Base-by-base conservation (phyloP, 2,888 invertebrate genomes). In the Cheilosia pagana region DNA sequence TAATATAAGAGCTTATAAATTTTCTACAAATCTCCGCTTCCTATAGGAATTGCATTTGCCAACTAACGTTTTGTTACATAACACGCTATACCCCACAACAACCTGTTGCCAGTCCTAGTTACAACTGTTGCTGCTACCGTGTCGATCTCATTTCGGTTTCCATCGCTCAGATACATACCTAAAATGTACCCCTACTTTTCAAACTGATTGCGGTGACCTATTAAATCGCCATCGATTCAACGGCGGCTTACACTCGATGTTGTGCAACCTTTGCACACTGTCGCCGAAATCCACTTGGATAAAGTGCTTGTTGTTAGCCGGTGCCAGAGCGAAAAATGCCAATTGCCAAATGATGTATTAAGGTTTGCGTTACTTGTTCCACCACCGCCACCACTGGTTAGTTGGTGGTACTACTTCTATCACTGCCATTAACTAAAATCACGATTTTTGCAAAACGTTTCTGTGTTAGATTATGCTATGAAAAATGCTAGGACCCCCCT, bases 331-430 rank as follows among this genome's bases (percentile, higher is more conserved):
- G 74, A 83, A 79, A 83, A 83, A 83, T 79, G 74, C 83, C 83
- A 83, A 79, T 83, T 79, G 83, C 83, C 79, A 75, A 83, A 83
- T 83, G 83, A 79, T 70, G 79, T 74, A 79, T 74, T 79, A 77
- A 71, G 62, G 81, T 71, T 71, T 71, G 53, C 28, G 35, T 50
- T 74, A 23, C 19, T 45, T 52, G 52, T 50, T 45, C 45, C 45
- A 48, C 39, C 31, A 59, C 65, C 70, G 52, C 48, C 74, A 41
- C 39, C 4, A 59, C n/a, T 23, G 39, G 79, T 79, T 74, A 72
- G 77, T 55, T 48, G 53, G 50, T 35, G 59, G 52, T 74, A 25
- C 65, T 50, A 68, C 68, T 70, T 75, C 53, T 55, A 70, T 70
- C 68, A 59, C 77, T 72, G 83, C 79, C 79, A 79, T 83, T 83